These are phyloP conservation scores for Escarpia spicata DNA, from an alignment of 2,888 invertebrate species.

Conservation along the genomic window DNA sequence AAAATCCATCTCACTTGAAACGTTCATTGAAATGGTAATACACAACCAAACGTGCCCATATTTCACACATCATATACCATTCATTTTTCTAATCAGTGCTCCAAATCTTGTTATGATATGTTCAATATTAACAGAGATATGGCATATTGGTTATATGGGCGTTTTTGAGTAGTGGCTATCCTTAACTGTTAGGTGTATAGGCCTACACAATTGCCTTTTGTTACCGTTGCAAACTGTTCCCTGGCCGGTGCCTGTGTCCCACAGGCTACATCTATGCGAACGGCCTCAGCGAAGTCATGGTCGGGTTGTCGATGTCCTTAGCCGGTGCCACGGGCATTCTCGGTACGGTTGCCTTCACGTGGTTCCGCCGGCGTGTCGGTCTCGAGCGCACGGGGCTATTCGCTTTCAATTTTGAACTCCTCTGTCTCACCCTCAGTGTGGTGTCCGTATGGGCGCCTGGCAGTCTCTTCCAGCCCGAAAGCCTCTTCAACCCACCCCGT, in stretches of 20 bases:
- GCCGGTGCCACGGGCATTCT: constrained; percentile 67
- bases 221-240: background rate
- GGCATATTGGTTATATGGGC: no score
- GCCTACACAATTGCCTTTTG: no score
- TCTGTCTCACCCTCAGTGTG: constrained; percentile 64
- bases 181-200: no score
- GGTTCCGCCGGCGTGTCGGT: constrained; percentile 59
- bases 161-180: no score
- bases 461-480: constrained; percentile 64
- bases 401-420: constrained; percentile 53
- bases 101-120: no score
- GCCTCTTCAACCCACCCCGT: background rate
- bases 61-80: no score
- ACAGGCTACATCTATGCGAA: constrained; percentile 65
- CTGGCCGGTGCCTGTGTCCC: background rate
- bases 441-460: constrained; percentile 67
- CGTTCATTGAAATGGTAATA: no score
- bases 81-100: no score
- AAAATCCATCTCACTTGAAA: no score
- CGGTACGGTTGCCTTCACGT: constrained; percentile 67
- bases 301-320: constrained; percentile 65
- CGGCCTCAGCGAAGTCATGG: constrained; percentile 63
- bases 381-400: constrained; percentile 51
- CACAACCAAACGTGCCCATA: no score
- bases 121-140: no score